Evolutionary conservation across 1,140 invertebrate genomes (phyloP).

Genomic region (Popillia japonica): DNA sequence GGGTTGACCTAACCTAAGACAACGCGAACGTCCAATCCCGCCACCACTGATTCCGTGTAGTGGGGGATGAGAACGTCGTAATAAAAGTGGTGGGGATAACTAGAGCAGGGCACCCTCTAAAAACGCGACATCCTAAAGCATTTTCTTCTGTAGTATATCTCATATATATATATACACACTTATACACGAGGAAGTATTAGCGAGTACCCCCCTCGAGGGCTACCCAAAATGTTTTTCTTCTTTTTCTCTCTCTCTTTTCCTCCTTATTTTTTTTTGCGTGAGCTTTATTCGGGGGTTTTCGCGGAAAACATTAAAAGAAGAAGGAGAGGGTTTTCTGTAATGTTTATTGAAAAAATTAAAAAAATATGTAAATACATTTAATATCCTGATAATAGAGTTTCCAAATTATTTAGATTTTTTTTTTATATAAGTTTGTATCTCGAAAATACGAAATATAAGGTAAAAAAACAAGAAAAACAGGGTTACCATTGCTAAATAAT

Average conservation of each 20-base stretch:
- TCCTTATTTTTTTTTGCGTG: too few species aligned
- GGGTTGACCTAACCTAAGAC: slow-evolving; percentile 30
- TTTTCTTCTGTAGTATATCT: too few species aligned
- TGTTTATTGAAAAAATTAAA: too few species aligned
- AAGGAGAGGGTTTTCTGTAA: too few species aligned
- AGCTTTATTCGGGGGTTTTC: too few species aligned
- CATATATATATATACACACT: too few species aligned
- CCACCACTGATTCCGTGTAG: background rate
- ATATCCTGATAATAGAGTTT: too few species aligned
- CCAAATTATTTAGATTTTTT: too few species aligned
- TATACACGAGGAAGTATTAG: background rate
- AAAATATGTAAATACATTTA: too few species aligned
- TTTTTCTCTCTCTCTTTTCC: background rate
- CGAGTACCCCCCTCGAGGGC: background rate
- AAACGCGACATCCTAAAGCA: background rate
- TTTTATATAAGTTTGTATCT: too few species aligned
- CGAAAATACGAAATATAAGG: background rate
- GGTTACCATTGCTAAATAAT: slow-evolving; percentile 1
- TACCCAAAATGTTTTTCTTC: background rate
- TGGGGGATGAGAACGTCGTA: background rate
- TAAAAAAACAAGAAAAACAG: background rate
- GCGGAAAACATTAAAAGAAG: too few species aligned
- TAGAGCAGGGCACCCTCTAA: background rate
- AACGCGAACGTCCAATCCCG: slow-evolving; percentile 1
- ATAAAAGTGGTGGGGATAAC: slow-evolving; percentile 12